A percentile compares a stretch with the other conserved stretches of the same genome.
These are phyloP conservation scores for Lepidotrigona ventralis DNA, from an alignment of 1,140 invertebrate species.

Conservation along the genomic window DNA sequence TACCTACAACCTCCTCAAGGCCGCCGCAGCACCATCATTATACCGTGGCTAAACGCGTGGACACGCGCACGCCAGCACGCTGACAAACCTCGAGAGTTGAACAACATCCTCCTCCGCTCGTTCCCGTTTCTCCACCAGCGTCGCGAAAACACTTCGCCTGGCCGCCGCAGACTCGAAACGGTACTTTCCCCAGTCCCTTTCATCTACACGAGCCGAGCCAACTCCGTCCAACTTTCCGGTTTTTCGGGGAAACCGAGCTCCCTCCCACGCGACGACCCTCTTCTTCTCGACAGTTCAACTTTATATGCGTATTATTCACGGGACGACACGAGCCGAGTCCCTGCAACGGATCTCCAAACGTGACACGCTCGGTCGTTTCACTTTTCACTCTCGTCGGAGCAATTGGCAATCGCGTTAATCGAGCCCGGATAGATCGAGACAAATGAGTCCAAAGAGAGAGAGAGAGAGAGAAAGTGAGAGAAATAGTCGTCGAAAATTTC, in stretches of 20 bases:
- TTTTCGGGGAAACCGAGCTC: conserved; percentile 1
- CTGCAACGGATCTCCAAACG: background rate
- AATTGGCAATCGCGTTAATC: conserved; percentile 13
- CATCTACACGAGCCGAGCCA: background rate
- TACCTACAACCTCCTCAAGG: conserved; percentile 74
- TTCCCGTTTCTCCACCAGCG: conserved; percentile 50
- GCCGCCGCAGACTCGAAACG: conserved; percentile 6
- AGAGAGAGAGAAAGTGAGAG: no score
- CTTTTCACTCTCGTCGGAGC: conserved; percentile 35
- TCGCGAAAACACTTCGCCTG: conserved; percentile 27
- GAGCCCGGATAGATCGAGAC: no score
- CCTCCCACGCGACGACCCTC: background rate
- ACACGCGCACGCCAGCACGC: conserved; percentile 22
- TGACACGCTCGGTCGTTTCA: background rate
- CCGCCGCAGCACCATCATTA: conserved; percentile 63
- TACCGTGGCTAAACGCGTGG: conserved; percentile 38
- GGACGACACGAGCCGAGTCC: background rate
- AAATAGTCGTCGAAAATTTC: background rate
- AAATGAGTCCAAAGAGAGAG: background rate
- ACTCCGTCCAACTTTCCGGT: conserved; percentile 9
- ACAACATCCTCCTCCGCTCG: conserved; percentile 63
- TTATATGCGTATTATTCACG: no score
- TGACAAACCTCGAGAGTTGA: conserved; percentile 55
- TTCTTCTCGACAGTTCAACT: no score
- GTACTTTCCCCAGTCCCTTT: background rate